Conservation (phyloP, 2,113 vertebrate genomes). For the Cheilinus undulatus region DNA sequence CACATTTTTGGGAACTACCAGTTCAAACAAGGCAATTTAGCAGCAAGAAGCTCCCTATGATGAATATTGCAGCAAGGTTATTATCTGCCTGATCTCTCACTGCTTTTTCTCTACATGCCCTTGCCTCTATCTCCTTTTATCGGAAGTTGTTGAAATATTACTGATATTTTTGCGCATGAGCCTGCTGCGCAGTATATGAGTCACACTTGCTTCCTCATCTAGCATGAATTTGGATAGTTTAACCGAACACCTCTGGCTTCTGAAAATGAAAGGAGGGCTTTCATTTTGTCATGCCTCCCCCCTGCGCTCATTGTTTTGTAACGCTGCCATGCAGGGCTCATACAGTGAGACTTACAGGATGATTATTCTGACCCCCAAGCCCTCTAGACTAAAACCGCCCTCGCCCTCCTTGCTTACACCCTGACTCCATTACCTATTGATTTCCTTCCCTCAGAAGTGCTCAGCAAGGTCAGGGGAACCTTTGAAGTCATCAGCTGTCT, state of each 20-base stretch:
- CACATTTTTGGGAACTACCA: background rate
- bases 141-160: slow-evolving; percentile 21
- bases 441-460: slow-evolving; percentile 72
- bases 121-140: slow-evolving; percentile 11
- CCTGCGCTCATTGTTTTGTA: slow-evolving; percentile 30
- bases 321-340: slow-evolving; percentile 9
- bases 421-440: slow-evolving; percentile 80
- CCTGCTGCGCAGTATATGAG: background rate
- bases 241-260: slow-evolving; percentile 14
- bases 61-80: slow-evolving; percentile 58
- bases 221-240: slow-evolving; percentile 32
- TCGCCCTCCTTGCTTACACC: slow-evolving; percentile 68
- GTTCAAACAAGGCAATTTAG: slow-evolving; percentile 49
- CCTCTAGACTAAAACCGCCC: slow-evolving; percentile 47
- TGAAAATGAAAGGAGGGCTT: slow-evolving; percentile 18
- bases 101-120: slow-evolving; percentile 24
- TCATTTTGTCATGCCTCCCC: slow-evolving; percentile 20
- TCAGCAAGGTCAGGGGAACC: slow-evolving; percentile 73
- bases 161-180: slow-evolving; percentile 18
- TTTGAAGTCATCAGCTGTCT: slow-evolving; percentile 69
- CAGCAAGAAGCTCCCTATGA: slow-evolving; percentile 22
- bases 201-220: background rate
- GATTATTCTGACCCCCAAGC: slow-evolving; percentile 61
- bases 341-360: slow-evolving; percentile 52
- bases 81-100: slow-evolving; percentile 35